Base-by-base conservation (phyloP, 2,797 vertebrate genomes). In the Pipistrellus kuhlii region DNA sequence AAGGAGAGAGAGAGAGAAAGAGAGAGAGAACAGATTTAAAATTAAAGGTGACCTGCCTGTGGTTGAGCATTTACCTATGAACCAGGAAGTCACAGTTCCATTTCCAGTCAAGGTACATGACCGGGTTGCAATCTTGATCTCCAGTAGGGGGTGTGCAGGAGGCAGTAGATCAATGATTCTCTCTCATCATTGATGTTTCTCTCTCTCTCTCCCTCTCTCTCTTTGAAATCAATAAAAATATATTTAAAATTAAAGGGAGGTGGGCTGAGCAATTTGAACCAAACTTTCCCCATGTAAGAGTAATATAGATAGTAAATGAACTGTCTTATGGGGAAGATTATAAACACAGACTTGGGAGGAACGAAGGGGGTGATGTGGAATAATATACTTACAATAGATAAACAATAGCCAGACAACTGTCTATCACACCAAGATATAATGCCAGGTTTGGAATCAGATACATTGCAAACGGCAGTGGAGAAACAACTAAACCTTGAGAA, bases 371-470 rank as follows among this genome's bases (percentile, higher is more conserved):
- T 85, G 97, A 93, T 85, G 94, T 93, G 91, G 90, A 96, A 88
- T 95, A 94, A 98, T 96, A 68, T 1, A 68, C 93, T 91, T 84
- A 95, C 85, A 90, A 84, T 4, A 55, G 96, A 95, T 95, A 97
- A 97, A 97, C 96, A 96, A 94, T 91, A 96, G 96, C 62, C 84
- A 85, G 96, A 96, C 89, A 73, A 84, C 66, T 91, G 92, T 90
- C 78, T 53, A 94, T 95, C 94, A 95, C 82, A 73, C 85, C 17
- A 21, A 88, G 46, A 96, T 97, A 92, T 96, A 97, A 97, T 97
- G 97, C 97, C 98, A 97, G 95, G 95, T 90, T 97, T 96, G 91
- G 96, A 98, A 98, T 98, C 97, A 96, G 97, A 98, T 98, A 98
- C 97, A 97, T 97, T 98, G 97, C 93, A 98, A 98, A 97, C 97